phyloP scores from a whole-genome alignment of 2,888 invertebrate genomes.

The Cephus pulcher region DNA sequence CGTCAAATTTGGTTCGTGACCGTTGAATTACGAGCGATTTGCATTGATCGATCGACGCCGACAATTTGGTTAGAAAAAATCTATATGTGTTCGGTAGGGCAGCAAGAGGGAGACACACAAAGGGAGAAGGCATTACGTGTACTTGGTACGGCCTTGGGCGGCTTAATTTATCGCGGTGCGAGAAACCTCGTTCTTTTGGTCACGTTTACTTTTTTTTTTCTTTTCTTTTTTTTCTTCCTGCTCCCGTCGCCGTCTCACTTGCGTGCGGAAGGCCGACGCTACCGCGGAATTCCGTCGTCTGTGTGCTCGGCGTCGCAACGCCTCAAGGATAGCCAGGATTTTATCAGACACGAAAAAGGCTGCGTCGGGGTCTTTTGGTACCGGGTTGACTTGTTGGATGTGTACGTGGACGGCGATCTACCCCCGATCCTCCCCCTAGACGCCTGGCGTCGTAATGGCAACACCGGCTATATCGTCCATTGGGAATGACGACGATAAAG shows the following conservation, averaged over 20 bases:
- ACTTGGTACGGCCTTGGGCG: conserved; percentile 45
- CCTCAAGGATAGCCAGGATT: not conserved
- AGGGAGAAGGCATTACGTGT: conserved; percentile 5
- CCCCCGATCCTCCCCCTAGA: not conserved
- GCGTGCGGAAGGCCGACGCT: not conserved
- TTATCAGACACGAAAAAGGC: not conserved
- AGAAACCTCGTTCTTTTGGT: conserved; percentile 34
- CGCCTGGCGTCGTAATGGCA: not conserved
- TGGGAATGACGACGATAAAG: not conserved
- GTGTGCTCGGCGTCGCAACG: not conserved
- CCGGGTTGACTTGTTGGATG: not conserved
- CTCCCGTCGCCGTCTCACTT: conserved; percentile 18
- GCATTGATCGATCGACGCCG: not conserved
- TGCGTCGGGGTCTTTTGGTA: not conserved
- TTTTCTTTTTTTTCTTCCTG: conserved; percentile 30
- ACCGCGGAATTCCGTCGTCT: not conserved
- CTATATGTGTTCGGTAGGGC: not conserved
- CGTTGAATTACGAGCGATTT: not conserved
- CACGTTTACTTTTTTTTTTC: conserved; percentile 35
- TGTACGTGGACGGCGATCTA: not conserved
- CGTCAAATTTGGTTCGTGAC: too few species aligned
- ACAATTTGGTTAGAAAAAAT: not conserved
- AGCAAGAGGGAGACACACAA: not conserved
- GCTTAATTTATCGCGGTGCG: conserved; percentile 53
- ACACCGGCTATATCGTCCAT: not conserved